These are phyloP conservation scores for Diadema setosum DNA, from an alignment of 35 echinoderm and acorn worm species.

Conservation along the genomic window DNA sequence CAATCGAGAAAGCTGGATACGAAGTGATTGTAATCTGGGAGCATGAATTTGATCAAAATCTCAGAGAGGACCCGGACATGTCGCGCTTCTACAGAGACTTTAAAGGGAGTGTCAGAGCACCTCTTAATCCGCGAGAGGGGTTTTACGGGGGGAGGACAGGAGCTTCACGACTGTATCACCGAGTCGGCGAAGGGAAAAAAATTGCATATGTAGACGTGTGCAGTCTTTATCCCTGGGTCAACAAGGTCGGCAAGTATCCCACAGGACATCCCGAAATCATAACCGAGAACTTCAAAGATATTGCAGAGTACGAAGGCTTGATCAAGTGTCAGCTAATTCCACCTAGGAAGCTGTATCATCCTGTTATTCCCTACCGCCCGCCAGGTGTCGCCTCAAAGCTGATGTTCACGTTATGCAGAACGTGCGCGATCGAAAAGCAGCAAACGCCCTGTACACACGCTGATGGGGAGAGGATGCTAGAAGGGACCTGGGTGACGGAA, in stretches of 20 bases:
- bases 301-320: background rate
- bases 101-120: background rate
- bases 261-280: conserved; percentile 28
- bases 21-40: too few relatives aligned
- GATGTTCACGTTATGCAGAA: conserved; percentile 65
- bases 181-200: background rate
- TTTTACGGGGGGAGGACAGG: conserved; percentile 44
- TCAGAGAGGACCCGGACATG: too few relatives aligned
- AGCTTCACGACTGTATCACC: background rate
- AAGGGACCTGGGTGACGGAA: background rate
- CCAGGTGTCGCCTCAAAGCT: background rate
- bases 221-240: conserved; percentile 43
- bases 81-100: too few relatives aligned
- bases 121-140: background rate
- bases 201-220: conserved; percentile 44
- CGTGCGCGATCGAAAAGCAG: background rate
- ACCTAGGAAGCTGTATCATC: background rate
- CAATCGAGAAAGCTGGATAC: background rate
- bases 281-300: background rate
- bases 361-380: background rate
- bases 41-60: too few relatives aligned
- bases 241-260: conserved; percentile 51
- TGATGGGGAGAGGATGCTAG: background rate
- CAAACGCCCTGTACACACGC: conserved; percentile 19
- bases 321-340: background rate